Base-by-base conservation (phyloP, 2,888 invertebrate genomes). In the Carabus problematicus region DNA sequence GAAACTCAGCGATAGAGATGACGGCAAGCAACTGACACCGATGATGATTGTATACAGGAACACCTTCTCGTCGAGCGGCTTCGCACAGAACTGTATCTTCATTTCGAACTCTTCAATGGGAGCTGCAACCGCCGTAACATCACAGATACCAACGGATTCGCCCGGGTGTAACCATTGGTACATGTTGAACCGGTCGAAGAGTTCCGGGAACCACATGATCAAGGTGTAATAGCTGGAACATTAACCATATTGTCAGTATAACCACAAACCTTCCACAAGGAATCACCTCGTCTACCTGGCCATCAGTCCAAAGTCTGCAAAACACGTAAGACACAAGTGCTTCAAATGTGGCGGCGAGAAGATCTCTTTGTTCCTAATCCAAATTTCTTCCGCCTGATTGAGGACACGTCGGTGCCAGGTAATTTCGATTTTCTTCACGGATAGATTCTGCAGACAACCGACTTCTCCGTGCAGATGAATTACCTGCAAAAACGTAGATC, bases 141-240 rank as follows among this genome's bases (percentile, higher is more conserved):
- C 84, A 72, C 87, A 87, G 18, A 87, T 85, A 1, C 86, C 84
- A 0, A 85, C 85, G 0, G 84, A 80, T 9, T 78, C 79, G 11
- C 82, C 82, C 0, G 79, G 79, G 76, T 84, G 81, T 54, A 81
- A 73, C 4, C 79, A 77, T 11, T 84, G 79, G 77, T 82, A 87
- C 79, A 85, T 83, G 63, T 85, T 85, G 80, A 86, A 87, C 71
- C 89, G 78, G 80, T 87, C 86, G 77, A 90, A 90, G 70, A 90
- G 82, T 75, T 89, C 89, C 54, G 89, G 89, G 79, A 90, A 89
- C 90, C 90, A 90, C 86, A 90, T 86, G 82, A 87, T 85, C 72
- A 87, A 77, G 0, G 87, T 87, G 78, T 86, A 87, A 78, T 87
- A 87, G 74, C 87, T 87, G 77, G 6, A 77, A 79, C 69, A 49